Conservation (phyloP, 2,113 vertebrate genomes). For the Heliornis fulica region DNA sequence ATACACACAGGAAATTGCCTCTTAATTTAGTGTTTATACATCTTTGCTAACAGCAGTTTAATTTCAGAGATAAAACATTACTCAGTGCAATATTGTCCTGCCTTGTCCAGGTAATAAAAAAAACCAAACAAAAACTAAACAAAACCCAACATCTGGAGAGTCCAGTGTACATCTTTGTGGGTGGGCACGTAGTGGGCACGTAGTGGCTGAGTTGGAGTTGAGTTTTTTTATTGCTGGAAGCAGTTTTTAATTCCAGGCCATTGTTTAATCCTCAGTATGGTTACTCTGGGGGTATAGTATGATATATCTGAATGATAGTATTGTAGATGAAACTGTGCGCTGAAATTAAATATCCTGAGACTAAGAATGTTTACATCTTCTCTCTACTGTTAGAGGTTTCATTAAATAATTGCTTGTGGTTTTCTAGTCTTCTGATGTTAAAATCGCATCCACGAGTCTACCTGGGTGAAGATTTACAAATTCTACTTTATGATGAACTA, state of each 20-base stretch:
- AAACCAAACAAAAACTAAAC: no score
- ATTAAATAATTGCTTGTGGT: not conserved
- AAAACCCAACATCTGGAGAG: not conserved
- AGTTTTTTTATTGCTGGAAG: not conserved
- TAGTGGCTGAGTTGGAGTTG: not conserved
- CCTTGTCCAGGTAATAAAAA: not conserved
- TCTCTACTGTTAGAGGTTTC: not conserved
- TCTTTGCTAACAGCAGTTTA: not conserved
- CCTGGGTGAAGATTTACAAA: not conserved
- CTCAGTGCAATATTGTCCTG: not conserved
- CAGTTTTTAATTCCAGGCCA: not conserved
- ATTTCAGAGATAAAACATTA: not conserved
- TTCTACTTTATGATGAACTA: not conserved
- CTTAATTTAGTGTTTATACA: not conserved
- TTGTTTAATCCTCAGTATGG: not conserved
- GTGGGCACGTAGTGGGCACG: not conserved
- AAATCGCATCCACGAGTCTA: not conserved
- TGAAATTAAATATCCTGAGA: not conserved
- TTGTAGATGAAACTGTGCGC: not conserved
- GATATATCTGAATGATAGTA: not conserved
- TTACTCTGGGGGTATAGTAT: not conserved
- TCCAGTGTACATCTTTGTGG: not conserved
- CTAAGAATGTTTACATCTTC: not conserved
- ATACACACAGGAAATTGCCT: not conserved
- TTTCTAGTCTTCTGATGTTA: not conserved